Percentiles rank a stretch among this genome's conserved stretches.
phyloP scores from a whole-genome alignment of 2,888 invertebrate species.

The Trissonchulus sp. region DNA sequence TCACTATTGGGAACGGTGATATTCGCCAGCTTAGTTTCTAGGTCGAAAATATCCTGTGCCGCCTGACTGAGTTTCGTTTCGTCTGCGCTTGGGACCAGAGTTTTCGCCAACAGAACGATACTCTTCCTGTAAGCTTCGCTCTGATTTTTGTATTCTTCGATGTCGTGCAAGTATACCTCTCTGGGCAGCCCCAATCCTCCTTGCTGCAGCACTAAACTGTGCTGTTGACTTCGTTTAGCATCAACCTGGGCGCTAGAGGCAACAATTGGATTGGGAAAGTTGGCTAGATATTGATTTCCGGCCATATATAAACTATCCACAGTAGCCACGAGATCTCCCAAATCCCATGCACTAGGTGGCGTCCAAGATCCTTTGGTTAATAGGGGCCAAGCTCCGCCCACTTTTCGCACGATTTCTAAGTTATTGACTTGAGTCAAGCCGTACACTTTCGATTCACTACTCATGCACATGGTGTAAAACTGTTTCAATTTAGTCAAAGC shows the following conservation, averaged over 20 bases:
- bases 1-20: neutral
- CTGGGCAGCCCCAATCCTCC: neutral
- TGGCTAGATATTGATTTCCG: neutral
- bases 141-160: neutral
- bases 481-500: neutral
- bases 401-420: neutral
- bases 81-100: neutral
- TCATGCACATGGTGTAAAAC: neutral
- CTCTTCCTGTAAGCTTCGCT: neutral
- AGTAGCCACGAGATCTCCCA: neutral
- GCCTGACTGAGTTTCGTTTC: neutral
- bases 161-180: neutral
- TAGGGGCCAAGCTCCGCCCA: neutral
- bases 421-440: neutral
- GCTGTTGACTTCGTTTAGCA: neutral
- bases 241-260: neutral
- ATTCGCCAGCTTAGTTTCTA: constrained; percentile 11
- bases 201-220: neutral
- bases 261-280: neutral
- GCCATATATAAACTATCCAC: neutral
- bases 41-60: neutral
- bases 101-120: neutral
- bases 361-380: neutral
- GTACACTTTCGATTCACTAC: neutral
- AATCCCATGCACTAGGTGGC: neutral